Evolutionary conservation across 2,888 invertebrate genomes (phyloP), one percentile per base, ranked within the genome.

Genomic region (Atrina japonica): DNA sequence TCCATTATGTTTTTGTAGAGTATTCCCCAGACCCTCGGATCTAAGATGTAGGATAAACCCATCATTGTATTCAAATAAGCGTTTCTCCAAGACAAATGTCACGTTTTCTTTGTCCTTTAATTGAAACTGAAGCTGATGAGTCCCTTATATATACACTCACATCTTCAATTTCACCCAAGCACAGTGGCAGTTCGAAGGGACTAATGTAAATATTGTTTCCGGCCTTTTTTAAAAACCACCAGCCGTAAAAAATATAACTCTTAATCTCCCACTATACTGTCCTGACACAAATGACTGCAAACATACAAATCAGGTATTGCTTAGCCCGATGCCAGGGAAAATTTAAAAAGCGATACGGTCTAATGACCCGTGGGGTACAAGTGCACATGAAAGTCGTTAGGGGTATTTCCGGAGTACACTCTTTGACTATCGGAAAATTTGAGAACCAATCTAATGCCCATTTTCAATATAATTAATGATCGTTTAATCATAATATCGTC

Each of bases 141-240:
- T 65, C 60, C 23, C n/a, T 70, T 65, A 65, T 70, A 70, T 70
- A 65, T 21, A 65, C 45, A 11, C 56, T 47, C 16, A 65, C 50
- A 23, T 70, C 65, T 35, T 60, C 53, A 30, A 70, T 52, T n/a
- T 53, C 45, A 6, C 65, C 55, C 5, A 60, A 23, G 59, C 59
- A 59, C 1, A 70, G 29, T 16, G 70, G 41, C 7, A 70, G 18
- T 52, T 65, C 64, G 55, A 65, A 70, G 1, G 70, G 64, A 16
- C 25, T n/a, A 35, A 35, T 43, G 27, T 27, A 65, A 1, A 70
- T 40, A 29, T n/a, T 59, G 56, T 70, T 65, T 18, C 43, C 47
- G 5, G 47, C 27, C 16, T 60, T 65, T 14, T 3, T 70, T 29
- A 7, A 30, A 25, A 61, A 49, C 56, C 41, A 70, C 61, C 41